These are phyloP conservation scores for Gorsachius goisagi DNA, from an alignment of 2,113 vertebrate genomes.

Conservation along the genomic window DNA sequence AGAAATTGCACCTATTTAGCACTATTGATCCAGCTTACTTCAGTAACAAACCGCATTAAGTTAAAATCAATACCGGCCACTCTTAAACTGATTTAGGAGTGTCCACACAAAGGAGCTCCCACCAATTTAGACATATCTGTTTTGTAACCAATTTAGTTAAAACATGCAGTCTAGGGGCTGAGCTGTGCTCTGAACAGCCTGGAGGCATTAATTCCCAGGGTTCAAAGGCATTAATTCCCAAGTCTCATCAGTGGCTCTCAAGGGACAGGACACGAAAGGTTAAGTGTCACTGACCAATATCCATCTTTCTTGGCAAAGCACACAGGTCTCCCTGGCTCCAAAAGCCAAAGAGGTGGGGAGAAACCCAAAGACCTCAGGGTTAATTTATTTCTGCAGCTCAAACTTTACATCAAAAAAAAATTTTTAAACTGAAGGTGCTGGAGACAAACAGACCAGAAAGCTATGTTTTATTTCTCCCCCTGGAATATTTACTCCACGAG, in stretches of 20 bases:
- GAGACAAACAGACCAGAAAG: background rate
- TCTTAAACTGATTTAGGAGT: conserved; percentile 65
- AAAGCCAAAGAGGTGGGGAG: background rate
- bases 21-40: conserved; percentile 62
- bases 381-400: background rate
- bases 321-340: background rate
- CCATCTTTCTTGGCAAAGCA: background rate
- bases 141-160: conserved; percentile 39
- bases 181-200: background rate
- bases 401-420: background rate
- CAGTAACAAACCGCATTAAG: conserved; percentile 66
- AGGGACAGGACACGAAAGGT: background rate
- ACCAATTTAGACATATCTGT: conserved; percentile 43
- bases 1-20: conserved; percentile 58
- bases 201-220: background rate
- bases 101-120: conserved; percentile 47
- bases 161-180: background rate
- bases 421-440: background rate
- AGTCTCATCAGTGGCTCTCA: background rate
- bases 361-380: background rate
- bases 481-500: background rate
- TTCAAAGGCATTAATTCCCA: conserved; percentile 23
- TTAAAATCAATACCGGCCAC: conserved; percentile 59
- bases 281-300: background rate
- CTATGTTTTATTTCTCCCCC: background rate